Base-by-base conservation (phyloP, 2,797 vertebrate species). In the Falco cherrug region DNA sequence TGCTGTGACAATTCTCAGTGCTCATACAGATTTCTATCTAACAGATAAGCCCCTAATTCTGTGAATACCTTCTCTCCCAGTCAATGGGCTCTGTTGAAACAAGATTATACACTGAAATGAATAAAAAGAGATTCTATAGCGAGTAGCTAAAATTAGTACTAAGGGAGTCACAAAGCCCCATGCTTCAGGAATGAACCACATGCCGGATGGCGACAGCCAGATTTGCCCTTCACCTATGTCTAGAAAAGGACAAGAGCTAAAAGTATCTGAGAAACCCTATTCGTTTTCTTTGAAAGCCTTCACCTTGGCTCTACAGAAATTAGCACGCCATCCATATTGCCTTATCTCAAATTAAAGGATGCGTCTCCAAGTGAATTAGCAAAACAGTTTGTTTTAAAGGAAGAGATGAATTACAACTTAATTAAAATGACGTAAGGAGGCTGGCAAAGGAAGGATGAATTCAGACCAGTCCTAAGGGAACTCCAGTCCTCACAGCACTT, bases 1-100 rank as follows among this genome's bases (percentile, higher is more conserved):
- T 93, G 80, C 84, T 87, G 61, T 53, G 96, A 9, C 35, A 93
- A 82, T 59, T 97, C 96, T 93, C 93, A 74, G 93, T 48, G 85
- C 95, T 91, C 84, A 93, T 70, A 43, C 50, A 96, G 81, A 54
- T 16, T 60, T 50, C 28, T 57, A 39, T 31, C 74, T 68, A 45
- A 69, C 3, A 35, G 79, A 87, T 35, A 63, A 70, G 9, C 13
- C 39, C 35, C 37, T 61, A 54, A 51, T 50, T 90, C 37, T 88
- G 63, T 5, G 39, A 70, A 71, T 47, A 16, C 65, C 82, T 67
- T 67, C 71, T 54, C 68, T 90, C 71, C 63, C 60, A 93, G 5
- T 53, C 94, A 20, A 4, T 21, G 29, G 10, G 53, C 13, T 74
- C 92, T 79, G 78, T 84, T 92, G 71, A 85, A 87, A 64, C 39